Conservation (phyloP, 1,140 invertebrate genomes). For the Cotesia vestalis region DNA sequence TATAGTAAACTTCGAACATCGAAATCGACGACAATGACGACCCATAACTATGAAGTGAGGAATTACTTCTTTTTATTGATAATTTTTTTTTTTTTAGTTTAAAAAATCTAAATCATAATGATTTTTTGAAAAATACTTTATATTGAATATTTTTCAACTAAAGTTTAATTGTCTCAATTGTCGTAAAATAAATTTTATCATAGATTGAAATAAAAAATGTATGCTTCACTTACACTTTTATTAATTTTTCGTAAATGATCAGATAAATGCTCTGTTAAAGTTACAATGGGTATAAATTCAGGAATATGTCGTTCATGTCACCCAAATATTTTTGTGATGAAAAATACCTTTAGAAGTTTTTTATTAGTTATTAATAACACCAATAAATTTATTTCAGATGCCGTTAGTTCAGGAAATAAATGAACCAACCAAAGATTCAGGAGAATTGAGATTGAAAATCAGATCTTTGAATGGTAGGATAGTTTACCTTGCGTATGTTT, state of each 20-base stretch:
- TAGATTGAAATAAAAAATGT: too few relatives aligned
- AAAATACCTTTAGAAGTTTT: too few relatives aligned
- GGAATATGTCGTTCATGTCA: too few relatives aligned
- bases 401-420: slow-evolving; percentile 55
- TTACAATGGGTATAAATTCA: too few relatives aligned
- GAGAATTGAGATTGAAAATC: slow-evolving; percentile 58
- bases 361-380: neutral
- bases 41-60: slow-evolving; percentile 28
- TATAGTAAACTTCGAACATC: slow-evolving; percentile 31
- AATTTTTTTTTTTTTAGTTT: slow-evolving; percentile 20
- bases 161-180: too few relatives aligned
- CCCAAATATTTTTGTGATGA: too few relatives aligned
- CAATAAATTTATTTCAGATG: slow-evolving; percentile 41
- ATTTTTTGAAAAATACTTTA: too few relatives aligned
- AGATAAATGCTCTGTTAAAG: too few relatives aligned
- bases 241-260: too few relatives aligned
- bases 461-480: slow-evolving; percentile 57
- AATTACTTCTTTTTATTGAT: neutral
- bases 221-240: too few relatives aligned
- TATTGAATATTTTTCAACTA: too few relatives aligned
- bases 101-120: neutral
- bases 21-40: slow-evolving; percentile 34
- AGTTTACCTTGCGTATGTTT: slow-evolving; percentile 55
- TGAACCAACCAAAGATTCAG: slow-evolving; percentile 46
- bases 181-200: too few relatives aligned